Evolutionary conservation across 2,888 invertebrate genomes (phyloP), one percentile per base, ranked within the genome.

Genomic region (Nymphalis urticae): DNA sequence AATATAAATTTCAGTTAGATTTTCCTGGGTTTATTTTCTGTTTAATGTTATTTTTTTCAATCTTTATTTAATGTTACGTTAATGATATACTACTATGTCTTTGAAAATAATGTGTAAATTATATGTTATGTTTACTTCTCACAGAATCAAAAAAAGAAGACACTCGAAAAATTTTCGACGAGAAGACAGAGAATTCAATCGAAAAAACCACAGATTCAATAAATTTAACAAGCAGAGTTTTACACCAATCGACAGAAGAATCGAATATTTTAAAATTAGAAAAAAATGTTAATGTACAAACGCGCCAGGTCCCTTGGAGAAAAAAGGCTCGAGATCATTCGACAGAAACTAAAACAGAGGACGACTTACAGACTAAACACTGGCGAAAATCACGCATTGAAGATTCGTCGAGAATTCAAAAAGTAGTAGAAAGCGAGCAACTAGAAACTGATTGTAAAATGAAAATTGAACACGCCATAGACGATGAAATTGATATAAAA

Each of bases 251-350:
- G 4, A 89, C 89, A 13, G 91, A 92, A 80, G 90, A 91, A 72
- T 82, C 82, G 13, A 91, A 86, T 73, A 88, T 92, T 64, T 75
- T 91, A 50, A 87, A 85, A 75, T 64, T 90, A 48, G 76, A 88
- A 73, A 83, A 82, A 71, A 66, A 80, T 62, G 82, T 90, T 76
- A 85, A 90, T 54, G 72, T 85, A 27, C 82, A 89, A 67, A 81
- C 82, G 7, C 88, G 79, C 71, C 84, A 82, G 75, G 72, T 81
- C 7, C 92, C 92, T 1, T 92, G 92, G 92, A 86, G 92, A n/a
- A 82, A 73, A 65, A 79, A 80, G 72, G 76, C 73, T 64, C 76
- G 78, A 73, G 70, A 64, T n/a, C 77, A 79, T 60, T 68, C 61
- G 24, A 63, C 64, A 47, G 72, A 76, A 66, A 47, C 60, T 10